Base-by-base conservation (phyloP, 2,888 invertebrate genomes). In the Torymus tubicola region DNA sequence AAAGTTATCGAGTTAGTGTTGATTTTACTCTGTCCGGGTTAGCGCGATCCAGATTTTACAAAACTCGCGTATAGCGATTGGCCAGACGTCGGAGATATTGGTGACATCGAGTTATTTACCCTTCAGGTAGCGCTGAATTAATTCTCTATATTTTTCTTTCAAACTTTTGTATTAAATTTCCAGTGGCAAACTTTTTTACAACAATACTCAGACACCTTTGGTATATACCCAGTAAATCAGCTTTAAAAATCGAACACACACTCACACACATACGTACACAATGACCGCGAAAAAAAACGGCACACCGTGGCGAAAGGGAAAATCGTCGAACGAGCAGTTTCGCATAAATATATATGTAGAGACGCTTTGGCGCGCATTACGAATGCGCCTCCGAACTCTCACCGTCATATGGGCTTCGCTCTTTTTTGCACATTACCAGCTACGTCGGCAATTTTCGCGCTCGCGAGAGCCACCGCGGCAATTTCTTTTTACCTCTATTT, bases 401-500 rank as follows among this genome's bases (percentile, higher is more conserved):
- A 68, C 50, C 31, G 42, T n/a, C n/a, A n/a, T n/a, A n/a, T 21
- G 21, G 21, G 42, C 42, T 42, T 8, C 42, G 42, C 42, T 42
- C 16, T 57, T 42, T 12, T 31, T 53, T 18, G 14, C 18, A 21
- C 61, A 52, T 42, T 60, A 42, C 14, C n/a, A n/a, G n/a, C 12
- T 53, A 13, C 10, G 2, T 12, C 42, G 14, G 31, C 69, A 69
- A 80, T 71, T 71, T 80, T 52, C 18, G 52, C 70, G 12, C 13
- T 18, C 13, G 12, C 50, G 52, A 71, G 64, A 61, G 70, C 58
- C 57, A 52, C 55, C 55, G 55, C 16, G 42, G 42, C 55, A 57
- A 73, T 78, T 21, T 50, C 60, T 63, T 80, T 42, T 80, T 60
- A 57, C 21, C 58, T 65, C 16, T 69, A 77, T 67, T 65, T 71